phyloP scores from a whole-genome alignment of 2,888 invertebrate genomes.

The Callimorpha dominula region DNA sequence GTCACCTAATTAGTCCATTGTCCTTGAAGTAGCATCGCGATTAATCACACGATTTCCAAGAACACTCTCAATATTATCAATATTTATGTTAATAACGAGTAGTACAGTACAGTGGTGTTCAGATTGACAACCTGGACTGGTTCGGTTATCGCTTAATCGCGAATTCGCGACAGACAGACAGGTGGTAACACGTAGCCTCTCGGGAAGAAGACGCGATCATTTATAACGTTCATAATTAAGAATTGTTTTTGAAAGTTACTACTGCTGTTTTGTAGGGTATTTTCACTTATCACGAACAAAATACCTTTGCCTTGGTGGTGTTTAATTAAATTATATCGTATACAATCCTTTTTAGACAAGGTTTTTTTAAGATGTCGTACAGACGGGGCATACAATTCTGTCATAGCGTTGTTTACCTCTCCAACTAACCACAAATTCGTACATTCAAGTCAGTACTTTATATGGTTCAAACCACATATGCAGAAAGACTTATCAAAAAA shows the following conservation, averaged over 20 bases:
- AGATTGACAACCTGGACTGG: slow-evolving; percentile 40
- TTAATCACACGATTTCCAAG: slow-evolving; percentile 13
- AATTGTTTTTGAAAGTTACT: slow-evolving; percentile 23
- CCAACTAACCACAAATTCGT: too few species aligned
- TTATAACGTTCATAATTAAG: slow-evolving; percentile 26
- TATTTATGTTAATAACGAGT: slow-evolving; percentile 44
- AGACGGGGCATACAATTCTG: too few species aligned
- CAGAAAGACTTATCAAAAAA: too few species aligned
- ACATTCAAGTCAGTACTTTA: too few species aligned
- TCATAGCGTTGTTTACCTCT: too few species aligned
- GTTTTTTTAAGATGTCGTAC: too few species aligned
- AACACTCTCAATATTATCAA: slow-evolving; percentile 22
- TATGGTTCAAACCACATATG: too few species aligned
- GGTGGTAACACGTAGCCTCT: slow-evolving; percentile 30
- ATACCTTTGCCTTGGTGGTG: neutral
- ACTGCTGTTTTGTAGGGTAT: neutral
- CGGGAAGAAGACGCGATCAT: slow-evolving; percentile 1
- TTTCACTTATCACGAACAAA: neutral
- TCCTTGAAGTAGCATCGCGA: neutral
- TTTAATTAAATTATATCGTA: too few species aligned
- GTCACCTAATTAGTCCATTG: slow-evolving; percentile 12
- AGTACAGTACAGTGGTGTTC: slow-evolving; percentile 17
- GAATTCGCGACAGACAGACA: slow-evolving; percentile 33
- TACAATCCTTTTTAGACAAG: too few species aligned
- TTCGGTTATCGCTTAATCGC: slow-evolving; percentile 42